phyloP scores from a whole-genome alignment of 2,113 vertebrate species.

The Caloenas nicobarica region DNA sequence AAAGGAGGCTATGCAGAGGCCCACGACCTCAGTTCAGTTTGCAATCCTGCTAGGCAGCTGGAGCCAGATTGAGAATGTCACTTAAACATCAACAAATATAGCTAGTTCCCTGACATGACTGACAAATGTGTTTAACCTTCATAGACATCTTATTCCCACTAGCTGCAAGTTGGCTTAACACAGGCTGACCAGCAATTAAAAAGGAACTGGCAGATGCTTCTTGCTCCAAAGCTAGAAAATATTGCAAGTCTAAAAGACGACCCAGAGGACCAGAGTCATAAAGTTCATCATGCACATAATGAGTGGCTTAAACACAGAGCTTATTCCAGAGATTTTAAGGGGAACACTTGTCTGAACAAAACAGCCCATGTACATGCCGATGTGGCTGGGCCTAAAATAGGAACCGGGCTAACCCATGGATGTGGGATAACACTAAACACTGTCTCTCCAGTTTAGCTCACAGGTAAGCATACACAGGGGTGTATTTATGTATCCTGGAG shows the following conservation, averaged over 20 bases:
- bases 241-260: background rate
- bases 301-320: background rate
- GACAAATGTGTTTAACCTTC: constrained; percentile 20
- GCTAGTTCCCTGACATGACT: background rate
- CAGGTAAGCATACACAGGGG: background rate
- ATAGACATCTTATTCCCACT: background rate
- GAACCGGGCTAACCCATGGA: background rate
- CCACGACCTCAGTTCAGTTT: background rate
- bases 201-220: constrained; percentile 13
- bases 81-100: constrained; percentile 1
- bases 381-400: background rate
- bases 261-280: background rate
- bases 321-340: background rate
- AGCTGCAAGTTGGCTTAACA: background rate
- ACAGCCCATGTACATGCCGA: rapidly evolving
- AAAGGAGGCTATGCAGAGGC: background rate
- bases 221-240: constrained; percentile 5
- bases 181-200: constrained; percentile 42
- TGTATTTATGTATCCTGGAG: background rate
- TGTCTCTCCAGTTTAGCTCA: background rate
- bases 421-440: background rate
- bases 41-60: background rate
- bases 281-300: background rate
- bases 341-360: background rate
- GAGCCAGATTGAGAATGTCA: constrained; percentile 24